Conservation (phyloP, 2,113 vertebrate genomes). For the Myiopsitta monachus region DNA sequence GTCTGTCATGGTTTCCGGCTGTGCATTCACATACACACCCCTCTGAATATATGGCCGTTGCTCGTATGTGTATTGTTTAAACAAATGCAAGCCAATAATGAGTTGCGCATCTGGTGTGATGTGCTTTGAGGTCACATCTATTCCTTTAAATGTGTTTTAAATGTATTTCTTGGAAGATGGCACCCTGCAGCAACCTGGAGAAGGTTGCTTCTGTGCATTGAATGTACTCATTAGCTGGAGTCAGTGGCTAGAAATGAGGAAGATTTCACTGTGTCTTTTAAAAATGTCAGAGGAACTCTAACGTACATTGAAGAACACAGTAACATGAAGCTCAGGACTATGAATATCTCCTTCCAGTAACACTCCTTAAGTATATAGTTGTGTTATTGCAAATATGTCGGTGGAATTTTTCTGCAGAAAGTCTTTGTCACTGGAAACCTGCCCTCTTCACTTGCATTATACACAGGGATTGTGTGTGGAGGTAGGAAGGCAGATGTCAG, state of each 20-base stretch:
- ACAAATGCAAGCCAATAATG: not conserved
- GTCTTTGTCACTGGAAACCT: not conserved
- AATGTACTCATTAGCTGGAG: not conserved
- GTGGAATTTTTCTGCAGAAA: not conserved
- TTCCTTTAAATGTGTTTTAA: not conserved
- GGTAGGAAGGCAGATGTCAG: not conserved
- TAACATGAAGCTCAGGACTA: not conserved
- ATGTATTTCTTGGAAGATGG: not conserved
- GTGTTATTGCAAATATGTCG: not conserved
- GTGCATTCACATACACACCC: rapidly evolving
- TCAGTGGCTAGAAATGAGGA: not conserved
- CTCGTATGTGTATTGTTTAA: rapidly evolving
- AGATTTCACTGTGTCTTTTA: not conserved
- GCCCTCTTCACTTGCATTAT: not conserved
- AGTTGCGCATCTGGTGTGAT: not conserved
- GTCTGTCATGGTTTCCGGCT: rapidly evolving
- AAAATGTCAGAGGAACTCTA: not conserved
- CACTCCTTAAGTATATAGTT: not conserved
- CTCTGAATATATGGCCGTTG: rapidly evolving
- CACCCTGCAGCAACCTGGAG: not conserved
- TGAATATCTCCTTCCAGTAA: not conserved
- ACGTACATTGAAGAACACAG: not conserved
- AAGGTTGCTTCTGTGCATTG: not conserved
- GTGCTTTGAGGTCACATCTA: not conserved
- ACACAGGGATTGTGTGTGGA: not conserved